Conservation (phyloP, 2,797 vertebrate species). For the Oryzias dopingdopingensis region DNA sequence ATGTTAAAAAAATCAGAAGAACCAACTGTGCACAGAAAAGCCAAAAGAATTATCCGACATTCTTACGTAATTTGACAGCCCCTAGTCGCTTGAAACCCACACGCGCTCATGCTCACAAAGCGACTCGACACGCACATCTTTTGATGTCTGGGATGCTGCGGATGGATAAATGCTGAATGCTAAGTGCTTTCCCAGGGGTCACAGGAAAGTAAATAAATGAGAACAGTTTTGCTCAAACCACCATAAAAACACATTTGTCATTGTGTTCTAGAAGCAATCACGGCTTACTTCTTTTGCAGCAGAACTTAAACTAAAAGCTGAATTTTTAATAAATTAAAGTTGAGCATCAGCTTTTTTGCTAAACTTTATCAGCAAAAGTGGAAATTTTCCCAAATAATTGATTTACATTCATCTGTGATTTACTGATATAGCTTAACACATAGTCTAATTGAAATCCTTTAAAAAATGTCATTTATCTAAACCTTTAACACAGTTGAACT, state of each 20-base stretch:
- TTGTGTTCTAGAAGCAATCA: conserved; percentile 23
- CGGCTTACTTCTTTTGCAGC: conserved; percentile 26
- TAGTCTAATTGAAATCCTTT: no score
- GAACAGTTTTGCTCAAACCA: conserved; percentile 33
- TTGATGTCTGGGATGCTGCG: conserved; percentile 40
- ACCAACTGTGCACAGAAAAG: conserved; percentile 51
- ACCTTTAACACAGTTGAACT: no score
- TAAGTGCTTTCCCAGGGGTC: conserved; percentile 56
- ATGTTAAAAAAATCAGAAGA: neutral
- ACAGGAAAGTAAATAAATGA: conserved; percentile 57
- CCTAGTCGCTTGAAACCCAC: conserved; percentile 53
- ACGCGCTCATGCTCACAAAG: conserved; percentile 17
- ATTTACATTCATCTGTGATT: neutral
- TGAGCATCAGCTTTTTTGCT: conserved; percentile 3
- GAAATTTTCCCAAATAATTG: neutral
- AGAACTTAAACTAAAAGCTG: conserved; percentile 18
- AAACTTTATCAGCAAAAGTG: conserved; percentile 5
- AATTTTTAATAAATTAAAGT: conserved; percentile 11
- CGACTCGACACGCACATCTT: conserved; percentile 32
- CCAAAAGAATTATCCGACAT: conserved; percentile 60
- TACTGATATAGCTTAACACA: neutral
- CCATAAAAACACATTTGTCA: conserved; percentile 40
- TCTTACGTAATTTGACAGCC: conserved; percentile 70
- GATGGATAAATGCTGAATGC: conserved; percentile 52
- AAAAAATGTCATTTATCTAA: no score